Percentiles rank a stretch among this genome's conserved stretches.
Evolutionary conservation across 2,797 vertebrate species (phyloP).

Genomic region (Myiotriccus ornatus): DNA sequence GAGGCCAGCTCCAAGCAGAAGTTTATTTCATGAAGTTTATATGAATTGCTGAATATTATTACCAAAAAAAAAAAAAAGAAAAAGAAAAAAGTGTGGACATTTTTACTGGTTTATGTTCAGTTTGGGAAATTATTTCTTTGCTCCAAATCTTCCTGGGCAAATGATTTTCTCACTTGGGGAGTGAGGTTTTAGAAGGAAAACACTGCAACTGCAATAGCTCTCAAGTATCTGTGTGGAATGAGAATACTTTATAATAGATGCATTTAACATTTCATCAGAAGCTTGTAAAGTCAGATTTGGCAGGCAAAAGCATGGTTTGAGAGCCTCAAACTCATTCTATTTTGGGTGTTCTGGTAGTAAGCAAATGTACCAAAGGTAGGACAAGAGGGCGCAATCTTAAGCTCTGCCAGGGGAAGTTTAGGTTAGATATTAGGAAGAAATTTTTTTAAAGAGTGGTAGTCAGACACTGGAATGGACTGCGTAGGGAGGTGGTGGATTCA

Average conservation of each 20-base stretch:
- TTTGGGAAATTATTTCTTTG: background rate
- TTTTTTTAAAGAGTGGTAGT: too few species aligned
- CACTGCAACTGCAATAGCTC: conserved; percentile 10
- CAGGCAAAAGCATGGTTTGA: fast-evolving
- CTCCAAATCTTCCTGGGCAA: background rate
- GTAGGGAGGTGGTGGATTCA: too few species aligned
- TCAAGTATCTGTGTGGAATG: background rate
- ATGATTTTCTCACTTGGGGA: background rate
- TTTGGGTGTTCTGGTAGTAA: background rate
- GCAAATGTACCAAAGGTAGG: background rate
- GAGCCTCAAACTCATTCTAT: background rate
- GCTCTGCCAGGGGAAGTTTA: too few species aligned
- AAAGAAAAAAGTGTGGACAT: too few species aligned
- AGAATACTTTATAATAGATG: background rate
- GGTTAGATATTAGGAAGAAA: too few species aligned
- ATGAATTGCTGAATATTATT: background rate
- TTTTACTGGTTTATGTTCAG: too few species aligned
- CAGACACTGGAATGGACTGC: too few species aligned
- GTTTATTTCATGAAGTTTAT: background rate
- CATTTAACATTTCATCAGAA: conserved; percentile 21
- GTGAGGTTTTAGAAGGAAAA: conserved; percentile 46
- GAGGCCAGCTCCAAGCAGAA: background rate
- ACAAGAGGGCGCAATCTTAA: too few species aligned
- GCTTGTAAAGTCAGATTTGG: conserved; percentile 4
- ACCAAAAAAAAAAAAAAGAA: background rate